These are phyloP conservation scores for Hippocampus mohnikei DNA, from an alignment of 2,113 vertebrate genomes.

Conservation along the genomic window DNA sequence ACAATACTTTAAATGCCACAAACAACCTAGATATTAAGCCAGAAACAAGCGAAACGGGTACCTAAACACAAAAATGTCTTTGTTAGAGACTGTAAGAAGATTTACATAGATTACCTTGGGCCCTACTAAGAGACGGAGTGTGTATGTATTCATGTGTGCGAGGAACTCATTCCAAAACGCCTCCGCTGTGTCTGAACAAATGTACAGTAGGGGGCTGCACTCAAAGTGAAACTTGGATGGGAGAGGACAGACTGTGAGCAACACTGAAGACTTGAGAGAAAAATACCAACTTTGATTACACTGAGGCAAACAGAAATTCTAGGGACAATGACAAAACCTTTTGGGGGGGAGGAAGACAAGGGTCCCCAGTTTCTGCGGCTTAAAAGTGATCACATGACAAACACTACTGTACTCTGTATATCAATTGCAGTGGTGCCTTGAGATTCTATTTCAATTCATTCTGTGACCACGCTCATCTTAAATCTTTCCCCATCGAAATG, in stretches of 20 bases:
- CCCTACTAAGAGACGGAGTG: conserved; percentile 28
- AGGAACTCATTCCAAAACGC: conserved; percentile 20
- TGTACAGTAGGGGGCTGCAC: conserved; percentile 24
- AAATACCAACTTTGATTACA: conserved; percentile 15
- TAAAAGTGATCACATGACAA: background rate
- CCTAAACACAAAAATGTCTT: conserved; percentile 59
- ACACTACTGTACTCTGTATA: background rate
- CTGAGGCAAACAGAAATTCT: background rate
- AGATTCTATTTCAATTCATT: background rate
- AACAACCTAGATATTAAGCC: conserved; percentile 33
- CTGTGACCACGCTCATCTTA: background rate
- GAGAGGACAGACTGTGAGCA: background rate
- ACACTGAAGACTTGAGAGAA: conserved; percentile 1
- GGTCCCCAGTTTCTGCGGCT: background rate
- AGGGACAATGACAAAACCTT: background rate
- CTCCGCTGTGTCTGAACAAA: conserved; percentile 47
- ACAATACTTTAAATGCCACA: conserved; percentile 26
- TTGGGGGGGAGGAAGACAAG: background rate
- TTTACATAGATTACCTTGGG: conserved; percentile 58
- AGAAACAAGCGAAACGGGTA: conserved; percentile 52
- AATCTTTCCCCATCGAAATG: too few species aligned
- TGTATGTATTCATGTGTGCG: conserved; percentile 15
- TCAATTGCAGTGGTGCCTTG: conserved; percentile 11
- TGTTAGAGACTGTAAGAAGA: conserved; percentile 59
- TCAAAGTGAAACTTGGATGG: conserved; percentile 5